Evolutionary conservation across 2,113 vertebrate genomes (phyloP), one percentile per base, ranked within the genome.

Genomic region (Nannospalax galili): DNA sequence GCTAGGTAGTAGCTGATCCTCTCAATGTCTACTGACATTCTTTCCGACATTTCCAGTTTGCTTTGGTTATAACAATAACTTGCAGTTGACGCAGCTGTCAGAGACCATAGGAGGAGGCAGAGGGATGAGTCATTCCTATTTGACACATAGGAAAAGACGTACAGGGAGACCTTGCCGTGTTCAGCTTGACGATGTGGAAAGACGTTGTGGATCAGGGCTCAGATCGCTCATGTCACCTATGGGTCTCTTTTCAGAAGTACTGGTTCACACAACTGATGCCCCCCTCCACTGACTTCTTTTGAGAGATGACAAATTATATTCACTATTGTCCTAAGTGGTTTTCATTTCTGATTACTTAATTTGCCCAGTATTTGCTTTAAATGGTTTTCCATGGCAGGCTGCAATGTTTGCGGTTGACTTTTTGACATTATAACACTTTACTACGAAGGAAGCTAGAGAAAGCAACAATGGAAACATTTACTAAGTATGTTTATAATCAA

Each of bases 401-500:
- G 93, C 94, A 90, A 90, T 97, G 97, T 96, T 97, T 96, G 97
- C 73, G 95, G 97, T 96, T 84, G 96, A 96, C 96, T 97, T 97
- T 97, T 97, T 97, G 98, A 97, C 97, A 98, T 98, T 40, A 0
- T 91, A 97, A 97, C 98, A 96, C 97, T 98, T 97, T 90, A 52
- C 90, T 93, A 97, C 96, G 98, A 98, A 98, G 95, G 96, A 96
- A 97, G 97, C 96, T 84, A 85, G 11, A 98, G 97, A 98, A 97
- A 97, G 88, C 93, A 98, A 91, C 88, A 98, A 97, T 97, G 97
- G 94, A 96, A 97, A 97, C 98, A 98, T 97, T 97, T 91, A 98
- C 96, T 97, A 97, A 98, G 95, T 97, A 97, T 97, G 93, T 98
- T 98, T 98, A 95, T 98, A 97, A 98, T 97, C 97, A 98, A 97